phyloP scores from a whole-genome alignment of 2,797 vertebrate genomes.

The Coluber constrictor region DNA sequence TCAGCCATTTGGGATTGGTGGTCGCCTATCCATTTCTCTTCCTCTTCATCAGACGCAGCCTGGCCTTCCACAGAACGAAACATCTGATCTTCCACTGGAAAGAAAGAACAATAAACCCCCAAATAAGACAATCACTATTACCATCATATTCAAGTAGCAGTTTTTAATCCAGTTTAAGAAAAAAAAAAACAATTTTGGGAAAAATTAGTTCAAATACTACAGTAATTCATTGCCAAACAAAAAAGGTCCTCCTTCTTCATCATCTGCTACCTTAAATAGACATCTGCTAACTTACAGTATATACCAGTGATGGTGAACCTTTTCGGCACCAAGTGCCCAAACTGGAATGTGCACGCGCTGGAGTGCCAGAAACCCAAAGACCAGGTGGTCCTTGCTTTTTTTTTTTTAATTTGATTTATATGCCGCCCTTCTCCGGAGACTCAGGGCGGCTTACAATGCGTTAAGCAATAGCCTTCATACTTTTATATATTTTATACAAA shows the following conservation, averaged over 20 bases:
- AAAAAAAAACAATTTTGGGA: not conserved
- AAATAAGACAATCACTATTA: not conserved
- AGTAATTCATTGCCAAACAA: rapidly evolving
- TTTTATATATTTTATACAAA: no score
- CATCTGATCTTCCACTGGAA: constrained; percentile 83
- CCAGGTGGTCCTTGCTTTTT: no score
- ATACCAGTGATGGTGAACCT: no score
- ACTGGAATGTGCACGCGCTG: no score
- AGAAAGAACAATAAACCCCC: not conserved
- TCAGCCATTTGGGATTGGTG: constrained; percentile 69
- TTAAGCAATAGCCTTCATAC: no score
- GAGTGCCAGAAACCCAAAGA: no score
- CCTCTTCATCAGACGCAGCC: constrained; percentile 90
- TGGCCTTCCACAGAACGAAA: constrained; percentile 91
- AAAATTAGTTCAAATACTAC: rapidly evolving
- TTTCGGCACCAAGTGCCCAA: no score
- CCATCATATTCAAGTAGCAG: rapidly evolving
- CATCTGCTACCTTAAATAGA: not conserved
- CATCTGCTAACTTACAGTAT: not conserved
- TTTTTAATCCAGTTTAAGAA: rapidly evolving
- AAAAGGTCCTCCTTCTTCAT: not conserved
- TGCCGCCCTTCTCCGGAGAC: no score
- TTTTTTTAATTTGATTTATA: no score
- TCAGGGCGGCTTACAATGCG: no score
- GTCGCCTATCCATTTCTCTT: constrained; percentile 77